Evolutionary conservation across 2,888 invertebrate species (phyloP), one percentile per base, ranked within the genome.

Genomic region (Steinernema carpocapsae): DNA sequence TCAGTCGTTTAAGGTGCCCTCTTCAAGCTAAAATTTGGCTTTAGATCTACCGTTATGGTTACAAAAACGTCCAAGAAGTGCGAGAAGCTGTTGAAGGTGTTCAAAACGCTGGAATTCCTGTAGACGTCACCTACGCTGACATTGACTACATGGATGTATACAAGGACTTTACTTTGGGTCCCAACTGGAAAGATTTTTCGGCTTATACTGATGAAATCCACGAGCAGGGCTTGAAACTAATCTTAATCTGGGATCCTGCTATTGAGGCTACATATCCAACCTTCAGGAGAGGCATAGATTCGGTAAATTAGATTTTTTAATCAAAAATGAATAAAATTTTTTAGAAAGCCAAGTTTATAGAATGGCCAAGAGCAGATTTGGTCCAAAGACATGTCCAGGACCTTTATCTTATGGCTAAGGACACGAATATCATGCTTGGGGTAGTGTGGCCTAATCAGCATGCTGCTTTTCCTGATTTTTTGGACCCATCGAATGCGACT

Each of bases 111-210:
- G 82, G 84, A 19, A 88, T 89, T 70, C 88, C 89, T 3, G 93
- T 88, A 78, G 88, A 88, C 78, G 87, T 92, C 0, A 93, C 93
- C 86, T 94, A 93, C 93, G 93, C 93, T 84, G 94, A 94, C 88
- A 91, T 94, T 77, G 94, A 94, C 88, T 93, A 93, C 86, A 94
- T 94, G 94, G 89, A 91, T 26, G 89, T 91, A 71, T 91, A 91
- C 76, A 93, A 93, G 87, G 93, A 93, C 87, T 94, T 94, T 86
- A 93, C 93, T 0, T 76, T 77, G 70, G 79, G 79, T 72, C 17
- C 29, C 26, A 29, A 64, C 19, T 85, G 84, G 84, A 22, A 76
- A 26, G 83, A 77, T 22, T 82, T 85, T 46, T 72, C 78, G 0
- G 74, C 78, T 24, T 85, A 84, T 73, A 80, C 80, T 12, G 75